phyloP scores from a whole-genome alignment of 2,113 vertebrate genomes.

The Halcyon senegalensis region DNA sequence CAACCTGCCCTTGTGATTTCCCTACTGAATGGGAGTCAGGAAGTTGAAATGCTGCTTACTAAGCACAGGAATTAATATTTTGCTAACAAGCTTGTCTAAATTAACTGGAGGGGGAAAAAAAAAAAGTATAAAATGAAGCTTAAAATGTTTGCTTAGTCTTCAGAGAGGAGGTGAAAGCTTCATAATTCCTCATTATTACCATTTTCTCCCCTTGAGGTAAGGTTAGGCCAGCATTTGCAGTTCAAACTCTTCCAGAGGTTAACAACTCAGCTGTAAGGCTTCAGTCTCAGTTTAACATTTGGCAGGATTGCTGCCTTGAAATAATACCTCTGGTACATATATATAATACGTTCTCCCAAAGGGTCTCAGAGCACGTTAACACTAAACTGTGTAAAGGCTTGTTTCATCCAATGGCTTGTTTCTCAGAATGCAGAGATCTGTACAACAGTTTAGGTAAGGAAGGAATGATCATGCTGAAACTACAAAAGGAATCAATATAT shows the following conservation, averaged over 20 bases:
- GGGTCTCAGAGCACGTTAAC: not conserved
- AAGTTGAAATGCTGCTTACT: not conserved
- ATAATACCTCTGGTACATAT: not conserved
- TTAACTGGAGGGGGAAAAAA: not conserved
- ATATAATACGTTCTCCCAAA: not conserved
- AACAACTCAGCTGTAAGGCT: conserved; percentile 42
- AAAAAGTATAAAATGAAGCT: not conserved
- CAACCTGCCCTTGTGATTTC: not conserved
- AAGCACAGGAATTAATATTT: conserved; percentile 1
- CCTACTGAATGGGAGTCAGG: not conserved
- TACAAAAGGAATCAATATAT: not conserved
- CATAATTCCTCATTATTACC: conserved; percentile 28
- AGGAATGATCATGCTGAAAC: not conserved
- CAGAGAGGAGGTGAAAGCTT: not conserved
- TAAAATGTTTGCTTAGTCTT: conserved; percentile 25
- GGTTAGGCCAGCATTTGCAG: conserved; percentile 24
- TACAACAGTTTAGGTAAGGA: not conserved
- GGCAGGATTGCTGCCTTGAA: conserved; percentile 26
- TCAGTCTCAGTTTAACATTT: conserved; percentile 54
- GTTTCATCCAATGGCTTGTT: not conserved
- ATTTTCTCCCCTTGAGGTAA: conserved; percentile 1
- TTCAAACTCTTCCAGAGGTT: conserved; percentile 45
- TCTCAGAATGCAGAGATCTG: not conserved
- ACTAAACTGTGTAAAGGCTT: not conserved
- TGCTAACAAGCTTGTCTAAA: not conserved